phyloP scores from a whole-genome alignment of 2,888 invertebrate genomes.

The Lithodes maja region DNA sequence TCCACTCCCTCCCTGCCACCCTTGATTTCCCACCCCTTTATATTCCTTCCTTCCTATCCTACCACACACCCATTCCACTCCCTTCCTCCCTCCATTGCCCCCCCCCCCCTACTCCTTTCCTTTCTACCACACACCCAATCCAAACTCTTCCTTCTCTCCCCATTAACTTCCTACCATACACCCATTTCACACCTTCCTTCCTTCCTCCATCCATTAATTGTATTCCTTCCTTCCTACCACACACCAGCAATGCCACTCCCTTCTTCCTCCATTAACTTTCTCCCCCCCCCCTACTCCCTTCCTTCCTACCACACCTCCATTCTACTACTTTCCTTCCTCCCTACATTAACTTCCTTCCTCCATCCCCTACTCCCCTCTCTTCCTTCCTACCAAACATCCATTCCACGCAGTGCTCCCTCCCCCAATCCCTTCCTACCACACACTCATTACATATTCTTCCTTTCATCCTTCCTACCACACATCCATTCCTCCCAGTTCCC shows the following conservation, averaged over 20 bases:
- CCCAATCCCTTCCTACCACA: no score
- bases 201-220: no score
- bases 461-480: neutral
- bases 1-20: neutral
- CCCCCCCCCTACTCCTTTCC: neutral
- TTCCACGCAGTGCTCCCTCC: no score
- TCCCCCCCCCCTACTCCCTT: no score
- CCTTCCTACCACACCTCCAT: neutral
- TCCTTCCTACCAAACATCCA: neutral
- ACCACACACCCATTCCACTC: neutral
- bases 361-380: neutral
- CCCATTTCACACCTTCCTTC: no score
- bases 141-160: neutral
- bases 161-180: neutral
- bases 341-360: neutral
- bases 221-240: no score
- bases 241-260: no score
- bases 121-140: neutral
- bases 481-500: neutral
- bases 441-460: neutral
- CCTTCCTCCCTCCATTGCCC: neutral
- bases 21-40: neutral
- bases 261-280: neutral
- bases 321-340: neutral
- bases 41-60: neutral